Conservation (phyloP, 2,797 vertebrate genomes). For the Sparidentex hasta region DNA sequence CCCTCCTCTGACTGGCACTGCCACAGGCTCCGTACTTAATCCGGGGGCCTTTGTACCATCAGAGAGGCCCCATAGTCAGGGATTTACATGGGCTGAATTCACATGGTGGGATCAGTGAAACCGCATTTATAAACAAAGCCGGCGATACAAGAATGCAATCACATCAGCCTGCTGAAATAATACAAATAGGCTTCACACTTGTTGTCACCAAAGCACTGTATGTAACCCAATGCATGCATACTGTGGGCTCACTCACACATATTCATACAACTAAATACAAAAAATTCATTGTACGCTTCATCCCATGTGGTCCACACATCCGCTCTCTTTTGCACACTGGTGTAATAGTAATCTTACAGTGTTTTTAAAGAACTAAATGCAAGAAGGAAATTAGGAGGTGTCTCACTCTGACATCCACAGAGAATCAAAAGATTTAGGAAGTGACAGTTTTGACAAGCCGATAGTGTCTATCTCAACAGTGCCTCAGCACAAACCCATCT, state of each 20-base stretch:
- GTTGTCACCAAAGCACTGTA: conserved; percentile 42
- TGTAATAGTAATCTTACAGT: conserved; percentile 1
- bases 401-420: conserved; percentile 2
- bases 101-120: conserved; percentile 64
- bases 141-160: conserved; percentile 54
- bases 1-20: conserved; percentile 37
- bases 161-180: conserved; percentile 51
- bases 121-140: conserved; percentile 68
- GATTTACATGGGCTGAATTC: conserved; percentile 67
- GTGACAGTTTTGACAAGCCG: conserved; percentile 2
- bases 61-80: conserved; percentile 57
- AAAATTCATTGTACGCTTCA: background rate
- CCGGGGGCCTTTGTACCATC: conserved; percentile 64
- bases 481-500: conserved; percentile 17
- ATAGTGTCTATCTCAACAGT: background rate
- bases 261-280: background rate
- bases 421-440: conserved; percentile 2
- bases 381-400: conserved; percentile 9
- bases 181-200: conserved; percentile 39
- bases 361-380: conserved; percentile 29
- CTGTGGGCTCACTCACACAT: background rate
- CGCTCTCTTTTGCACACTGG: conserved; percentile 15
- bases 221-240: conserved; percentile 4
- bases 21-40: conserved; percentile 65
- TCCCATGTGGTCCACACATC: background rate